Conservation (phyloP, 2,113 vertebrate species). For the Struthio camelus region DNA sequence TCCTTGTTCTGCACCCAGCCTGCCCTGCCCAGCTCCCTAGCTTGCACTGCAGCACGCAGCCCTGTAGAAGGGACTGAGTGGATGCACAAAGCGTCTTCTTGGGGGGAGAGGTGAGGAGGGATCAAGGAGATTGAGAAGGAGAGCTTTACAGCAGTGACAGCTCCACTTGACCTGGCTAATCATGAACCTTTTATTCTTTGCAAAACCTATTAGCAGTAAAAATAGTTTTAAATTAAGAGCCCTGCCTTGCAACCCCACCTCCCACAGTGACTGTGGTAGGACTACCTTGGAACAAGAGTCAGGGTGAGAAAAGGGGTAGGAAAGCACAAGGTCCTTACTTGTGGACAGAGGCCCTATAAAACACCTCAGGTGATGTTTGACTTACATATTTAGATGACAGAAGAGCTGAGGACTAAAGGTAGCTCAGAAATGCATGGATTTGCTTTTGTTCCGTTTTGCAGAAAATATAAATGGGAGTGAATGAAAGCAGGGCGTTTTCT, state of each 20-base stretch:
- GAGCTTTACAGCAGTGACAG: background rate
- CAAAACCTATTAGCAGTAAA: background rate
- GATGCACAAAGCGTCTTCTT: background rate
- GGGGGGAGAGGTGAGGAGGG: background rate
- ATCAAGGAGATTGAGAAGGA: background rate
- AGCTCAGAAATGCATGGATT: background rate
- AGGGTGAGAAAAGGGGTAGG: background rate
- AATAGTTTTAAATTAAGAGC: background rate
- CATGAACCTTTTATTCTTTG: background rate
- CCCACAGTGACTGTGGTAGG: background rate
- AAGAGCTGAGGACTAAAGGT: background rate
- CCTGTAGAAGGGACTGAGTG: background rate
- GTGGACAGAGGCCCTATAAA: background rate
- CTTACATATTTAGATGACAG: background rate
- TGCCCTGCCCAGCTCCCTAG: background rate
- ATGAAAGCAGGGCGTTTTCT: background rate
- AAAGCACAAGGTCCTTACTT: background rate
- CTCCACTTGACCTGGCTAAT: background rate
- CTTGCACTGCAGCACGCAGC: accelerated
- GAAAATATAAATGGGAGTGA: background rate
- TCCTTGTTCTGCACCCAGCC: background rate
- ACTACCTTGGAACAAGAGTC: background rate
- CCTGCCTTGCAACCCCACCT: background rate
- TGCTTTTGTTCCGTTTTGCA: background rate
- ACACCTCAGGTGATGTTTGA: background rate